Conservation (phyloP, 2,113 vertebrate species). For the Hiodon alosoides region DNA sequence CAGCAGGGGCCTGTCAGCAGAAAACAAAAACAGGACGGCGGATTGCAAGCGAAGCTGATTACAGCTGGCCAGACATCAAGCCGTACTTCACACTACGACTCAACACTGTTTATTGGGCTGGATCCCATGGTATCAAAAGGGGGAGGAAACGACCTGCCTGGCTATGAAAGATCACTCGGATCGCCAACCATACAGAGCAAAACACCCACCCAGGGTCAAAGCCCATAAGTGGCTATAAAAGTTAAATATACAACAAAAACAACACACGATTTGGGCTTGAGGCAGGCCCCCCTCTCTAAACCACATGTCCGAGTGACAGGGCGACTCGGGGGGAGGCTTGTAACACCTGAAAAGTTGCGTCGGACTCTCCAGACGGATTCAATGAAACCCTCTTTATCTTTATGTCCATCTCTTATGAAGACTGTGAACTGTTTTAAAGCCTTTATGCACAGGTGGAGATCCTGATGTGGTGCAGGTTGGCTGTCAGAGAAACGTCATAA, state of each 20-base stretch:
- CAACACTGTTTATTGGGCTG: constrained; percentile 48
- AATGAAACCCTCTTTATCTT: constrained; percentile 42
- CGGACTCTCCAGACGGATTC: constrained; percentile 26
- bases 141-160: constrained; percentile 48
- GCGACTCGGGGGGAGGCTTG: no score
- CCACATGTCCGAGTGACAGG: no score
- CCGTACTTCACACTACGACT: constrained; percentile 58
- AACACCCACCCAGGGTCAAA: no score
- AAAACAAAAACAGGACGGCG: constrained; percentile 36
- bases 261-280: no score
- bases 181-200: no score
- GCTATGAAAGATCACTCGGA: no score
- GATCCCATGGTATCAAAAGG: constrained; percentile 40
- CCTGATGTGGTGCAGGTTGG: constrained; percentile 30
- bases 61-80: constrained; percentile 45
- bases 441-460: constrained; percentile 35
- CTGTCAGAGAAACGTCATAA: constrained; percentile 45
- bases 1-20: constrained; percentile 27
- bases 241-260: no score
- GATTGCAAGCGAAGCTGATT: constrained; percentile 23
- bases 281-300: no score
- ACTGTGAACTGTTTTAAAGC: constrained; percentile 26
- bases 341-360: no score
- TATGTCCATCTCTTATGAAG: constrained; percentile 40
- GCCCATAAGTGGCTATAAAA: no score